phyloP scores from a whole-genome alignment of 2,797 vertebrate genomes.

The Heliangelus exortis region DNA sequence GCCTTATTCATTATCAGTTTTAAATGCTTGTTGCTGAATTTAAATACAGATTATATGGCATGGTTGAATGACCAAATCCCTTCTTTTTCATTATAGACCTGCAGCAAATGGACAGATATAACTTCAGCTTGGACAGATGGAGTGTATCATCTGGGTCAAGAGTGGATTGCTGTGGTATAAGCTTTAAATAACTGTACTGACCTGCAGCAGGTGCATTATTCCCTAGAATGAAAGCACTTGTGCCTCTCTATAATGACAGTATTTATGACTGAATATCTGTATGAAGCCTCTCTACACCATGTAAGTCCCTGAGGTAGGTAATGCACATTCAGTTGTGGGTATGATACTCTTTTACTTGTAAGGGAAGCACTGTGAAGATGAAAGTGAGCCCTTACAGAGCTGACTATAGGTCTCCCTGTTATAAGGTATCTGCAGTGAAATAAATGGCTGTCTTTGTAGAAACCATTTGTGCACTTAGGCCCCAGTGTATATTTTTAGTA shows the following conservation, averaged over 20 bases:
- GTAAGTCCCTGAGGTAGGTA: not conserved
- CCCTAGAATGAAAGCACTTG: not conserved
- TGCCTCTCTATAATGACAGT: not conserved
- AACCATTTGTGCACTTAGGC: not conserved
- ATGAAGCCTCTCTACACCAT: not conserved
- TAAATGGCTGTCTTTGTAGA: constrained; percentile 21
- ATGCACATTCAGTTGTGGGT: not conserved
- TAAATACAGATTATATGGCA: not conserved
- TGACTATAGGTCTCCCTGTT: rapidly evolving
- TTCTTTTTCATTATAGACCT: not conserved
- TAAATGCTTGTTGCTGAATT: not conserved
- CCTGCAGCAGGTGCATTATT: not conserved
- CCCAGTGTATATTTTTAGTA: not conserved
- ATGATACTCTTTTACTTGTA: not conserved
- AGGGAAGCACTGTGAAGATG: not conserved
- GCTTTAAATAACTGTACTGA: not conserved
- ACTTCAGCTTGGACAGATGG: not conserved
- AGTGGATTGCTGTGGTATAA: not conserved
- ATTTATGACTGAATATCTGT: not conserved
- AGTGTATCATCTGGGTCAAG: not conserved
- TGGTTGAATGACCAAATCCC: not conserved
- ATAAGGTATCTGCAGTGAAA: not conserved
- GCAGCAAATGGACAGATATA: not conserved
- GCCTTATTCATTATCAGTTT: not conserved
- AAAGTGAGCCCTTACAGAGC: not conserved